Evolutionary conservation across 2,113 vertebrate species (phyloP), one percentile per base, ranked within the genome.

Genomic region (Chaenogobius annularis): DNA sequence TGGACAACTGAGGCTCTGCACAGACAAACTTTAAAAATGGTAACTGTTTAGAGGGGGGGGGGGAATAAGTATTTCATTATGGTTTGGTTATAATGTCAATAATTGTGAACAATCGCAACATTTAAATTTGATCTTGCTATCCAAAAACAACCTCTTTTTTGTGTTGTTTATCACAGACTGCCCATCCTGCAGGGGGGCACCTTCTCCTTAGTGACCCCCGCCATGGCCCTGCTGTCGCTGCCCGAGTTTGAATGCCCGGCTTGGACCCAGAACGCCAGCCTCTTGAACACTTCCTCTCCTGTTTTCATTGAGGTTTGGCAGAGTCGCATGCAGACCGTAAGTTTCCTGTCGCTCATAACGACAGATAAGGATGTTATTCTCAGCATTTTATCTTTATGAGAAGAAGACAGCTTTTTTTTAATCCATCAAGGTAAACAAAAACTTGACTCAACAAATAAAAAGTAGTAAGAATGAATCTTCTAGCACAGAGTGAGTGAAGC

Each of bases 141-240:
- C 48, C 15, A 19, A 50, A 50, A 17, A 54, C 50, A 7, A 1
- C 47, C 9, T 20, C 14, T 7, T 22, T 22, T 7, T 44, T 62
- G 15, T 12, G n/a, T 35, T n/a, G 23, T 2, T 14, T 26, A 12
- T 63, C 48, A 35, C 47, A 99, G 97, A 90, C 90, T 99, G 74
- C 97, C 97, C 74, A 96, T 99, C 82, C 92, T 98, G 19, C 97
- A 98, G 89, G 97, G 97, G 70, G 95, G 96, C 0, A 95, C 97
- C 0, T 96, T 99, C 80, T 82, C 91, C 5, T 93, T 98, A 35
- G 43, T 99, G 77, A 93, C 95, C 0, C 96, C 97, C 0, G 94
- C 93, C 23, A 83, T 96, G 84, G 93, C 96, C 65, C 93, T 98
- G 93, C 84, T 99, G 47, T 95, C 96, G 55, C 94, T 95, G 70